Conservation (phyloP, 2,797 vertebrate species). For the Astyanax mexicanus region DNA sequence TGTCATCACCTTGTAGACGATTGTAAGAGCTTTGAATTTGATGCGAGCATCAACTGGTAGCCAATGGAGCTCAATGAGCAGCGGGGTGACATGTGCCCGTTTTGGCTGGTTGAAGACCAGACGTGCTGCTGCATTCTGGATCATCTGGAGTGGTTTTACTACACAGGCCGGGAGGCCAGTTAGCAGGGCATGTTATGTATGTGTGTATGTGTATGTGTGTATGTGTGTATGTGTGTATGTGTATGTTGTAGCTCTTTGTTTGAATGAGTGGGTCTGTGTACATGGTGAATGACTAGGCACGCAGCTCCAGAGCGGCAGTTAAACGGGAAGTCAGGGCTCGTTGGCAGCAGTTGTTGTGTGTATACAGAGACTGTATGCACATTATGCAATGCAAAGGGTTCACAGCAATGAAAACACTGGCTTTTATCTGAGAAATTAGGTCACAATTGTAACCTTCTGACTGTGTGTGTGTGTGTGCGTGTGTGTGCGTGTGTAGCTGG, state of each 20-base stretch:
- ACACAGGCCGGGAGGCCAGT: too few relatives aligned
- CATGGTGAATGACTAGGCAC: neutral
- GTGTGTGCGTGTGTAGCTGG: neutral
- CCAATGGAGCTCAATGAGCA: too few relatives aligned
- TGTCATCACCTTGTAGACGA: too few relatives aligned
- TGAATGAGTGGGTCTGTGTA: neutral
- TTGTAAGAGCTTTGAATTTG: too few relatives aligned
- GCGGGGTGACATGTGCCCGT: too few relatives aligned
- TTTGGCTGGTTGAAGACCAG: too few relatives aligned
- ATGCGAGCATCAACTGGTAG: too few relatives aligned
- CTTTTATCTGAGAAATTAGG: neutral
- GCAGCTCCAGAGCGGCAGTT: slow-evolving; percentile 23
- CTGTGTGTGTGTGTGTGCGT: neutral
- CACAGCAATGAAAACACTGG: neutral
- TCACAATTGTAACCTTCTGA: neutral
- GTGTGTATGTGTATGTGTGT: too few relatives aligned
- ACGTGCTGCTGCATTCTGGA: too few relatives aligned
- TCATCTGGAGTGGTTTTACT: too few relatives aligned
- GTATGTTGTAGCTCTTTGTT: neutral
- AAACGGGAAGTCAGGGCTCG: slow-evolving; percentile 34
- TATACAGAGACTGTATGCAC: slow-evolving; percentile 29
- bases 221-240: too few relatives aligned
- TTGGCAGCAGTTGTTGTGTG: slow-evolving; percentile 46
- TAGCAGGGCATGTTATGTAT: too few relatives aligned
- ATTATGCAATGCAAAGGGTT: slow-evolving; percentile 35